Base-by-base conservation (phyloP, 92 coral and sea anemone genomes). In the Umimayanthus chanpuru region DNA sequence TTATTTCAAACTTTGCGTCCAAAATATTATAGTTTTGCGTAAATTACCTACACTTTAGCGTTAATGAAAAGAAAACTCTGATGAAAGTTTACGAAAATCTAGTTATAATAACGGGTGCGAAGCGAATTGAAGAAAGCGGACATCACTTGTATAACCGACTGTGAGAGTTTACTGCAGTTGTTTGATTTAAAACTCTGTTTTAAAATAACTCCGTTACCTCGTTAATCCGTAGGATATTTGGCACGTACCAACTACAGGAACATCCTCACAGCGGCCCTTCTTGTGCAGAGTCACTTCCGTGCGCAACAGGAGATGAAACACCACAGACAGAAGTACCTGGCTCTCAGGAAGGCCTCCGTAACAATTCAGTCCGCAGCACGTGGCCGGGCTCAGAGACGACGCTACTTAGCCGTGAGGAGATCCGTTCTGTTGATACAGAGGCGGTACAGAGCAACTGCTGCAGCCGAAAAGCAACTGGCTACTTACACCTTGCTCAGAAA, bases 281-380 rank as follows among this genome's bases (percentile, higher is more conserved):
- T 77, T n/a, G 39, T 92, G 28, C 99, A 97, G 90, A 90, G 82
- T 26, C 93, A 89, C 49, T 92, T 86, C 88, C 93, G 96, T 44
- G 94, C 96, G 5, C 83, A 86, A 55, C 86, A 58, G 85, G n/a
- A 79, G 88, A 94, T 96, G 94, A 81, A 90, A 70, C 61, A 77
- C 30, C 85, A 79, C 44, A 87, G 92, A 25, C 84, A 68, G 61
- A 55, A 77, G 71, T 95, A 90, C 73, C 38, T 81, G 30, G 58
- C 75, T 8, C 92, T 88, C 61, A 82, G 92, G 77, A 80, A 89
- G 14, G 98, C 98, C 39, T 88, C 88, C 56, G 77, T 95, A 18
- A 77, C 87, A 25, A 44, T 95, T 30, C 99, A 97, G 81, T 61
- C 92, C 11, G 81, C 81, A 82, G 50, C 11, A 47, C 50, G 50